phyloP scores from a whole-genome alignment of 2,888 invertebrate species.

The Hirtodrosophila trivittata region DNA sequence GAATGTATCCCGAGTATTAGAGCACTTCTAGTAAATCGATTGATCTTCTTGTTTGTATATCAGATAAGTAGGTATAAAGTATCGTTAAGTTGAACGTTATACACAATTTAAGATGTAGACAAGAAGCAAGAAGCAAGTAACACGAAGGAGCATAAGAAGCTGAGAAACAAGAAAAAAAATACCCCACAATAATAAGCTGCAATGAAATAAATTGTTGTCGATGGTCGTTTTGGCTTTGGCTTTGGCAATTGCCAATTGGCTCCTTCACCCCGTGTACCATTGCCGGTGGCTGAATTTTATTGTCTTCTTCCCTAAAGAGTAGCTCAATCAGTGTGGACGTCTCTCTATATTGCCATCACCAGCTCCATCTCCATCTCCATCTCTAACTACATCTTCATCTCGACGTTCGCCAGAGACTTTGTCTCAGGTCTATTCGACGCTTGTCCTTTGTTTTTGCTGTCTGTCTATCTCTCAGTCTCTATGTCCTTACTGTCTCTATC shows the following conservation, averaged over 20 bases:
- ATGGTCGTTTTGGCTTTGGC: constrained; percentile 44
- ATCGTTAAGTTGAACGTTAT: not conserved
- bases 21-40: too few species aligned
- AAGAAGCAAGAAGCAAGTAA: too few species aligned
- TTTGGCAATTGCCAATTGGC: constrained; percentile 10
- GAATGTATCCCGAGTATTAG: too few species aligned
- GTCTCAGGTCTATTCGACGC: constrained; percentile 25
- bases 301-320: constrained; percentile 39
- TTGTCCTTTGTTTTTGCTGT: constrained; percentile 12
- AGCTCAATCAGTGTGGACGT: constrained; percentile 30
- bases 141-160: not conserved
- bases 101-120: too few species aligned
- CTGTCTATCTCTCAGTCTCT: constrained; percentile 10
- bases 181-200: constrained; percentile 14
- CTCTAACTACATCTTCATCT: constrained; percentile 13
- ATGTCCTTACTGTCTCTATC: not conserved
- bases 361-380: not conserved
- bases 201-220: constrained; percentile 40
- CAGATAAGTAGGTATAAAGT: not conserved
- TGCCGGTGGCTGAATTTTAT: constrained; percentile 71
- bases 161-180: not conserved
- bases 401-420: constrained; percentile 35
- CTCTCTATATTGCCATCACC: not conserved
- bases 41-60: too few species aligned
- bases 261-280: constrained; percentile 11